Evolutionary conservation across 2,888 invertebrate genomes (phyloP).

Genomic region (Omphaloscelis lunosa): DNA sequence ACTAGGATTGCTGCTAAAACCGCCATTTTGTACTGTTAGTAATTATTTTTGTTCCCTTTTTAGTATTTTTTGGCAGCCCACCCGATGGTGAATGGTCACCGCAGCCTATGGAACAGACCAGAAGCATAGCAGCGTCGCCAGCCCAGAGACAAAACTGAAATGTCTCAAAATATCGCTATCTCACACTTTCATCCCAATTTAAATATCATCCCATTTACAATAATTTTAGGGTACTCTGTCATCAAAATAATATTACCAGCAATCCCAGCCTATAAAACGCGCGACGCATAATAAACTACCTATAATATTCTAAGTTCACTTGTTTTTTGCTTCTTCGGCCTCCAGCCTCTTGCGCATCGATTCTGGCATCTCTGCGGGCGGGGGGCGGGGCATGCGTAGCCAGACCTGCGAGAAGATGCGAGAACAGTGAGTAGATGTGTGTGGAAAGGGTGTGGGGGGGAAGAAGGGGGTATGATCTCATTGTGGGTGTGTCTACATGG

Average conservation of each 20-base stretch:
- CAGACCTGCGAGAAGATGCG: slow-evolving; percentile 84
- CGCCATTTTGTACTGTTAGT: slow-evolving; percentile 18
- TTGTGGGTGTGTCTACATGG: slow-evolving; percentile 77
- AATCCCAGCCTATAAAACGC: slow-evolving; percentile 40
- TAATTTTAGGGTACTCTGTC: not conserved
- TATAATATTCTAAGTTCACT: slow-evolving; percentile 74
- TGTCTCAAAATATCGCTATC: not conserved
- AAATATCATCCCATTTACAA: slow-evolving; percentile 3
- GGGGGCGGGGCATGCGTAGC: slow-evolving; percentile 97
- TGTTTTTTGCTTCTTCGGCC: slow-evolving; percentile 83
- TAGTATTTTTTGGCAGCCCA: too few species aligned
- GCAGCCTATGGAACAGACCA: not conserved
- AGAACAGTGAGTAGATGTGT: not conserved
- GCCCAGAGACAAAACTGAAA: too few species aligned
- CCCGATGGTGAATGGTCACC: not conserved
- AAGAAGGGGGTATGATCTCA: slow-evolving; percentile 67
- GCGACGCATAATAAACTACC: slow-evolving; percentile 60
- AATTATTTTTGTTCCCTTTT: slow-evolving; percentile 17
- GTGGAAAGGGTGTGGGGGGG: rapidly evolving
- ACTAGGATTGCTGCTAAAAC: slow-evolving; percentile 43
- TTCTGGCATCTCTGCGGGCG: slow-evolving; percentile 99
- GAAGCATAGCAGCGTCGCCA: too few species aligned
- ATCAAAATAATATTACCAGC: slow-evolving; percentile 24
- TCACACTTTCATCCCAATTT: slow-evolving; percentile 9
- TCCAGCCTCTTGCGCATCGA: slow-evolving; percentile 94